phyloP scores from a whole-genome alignment of 2,113 vertebrate genomes.

The Malurus melanocephalus region DNA sequence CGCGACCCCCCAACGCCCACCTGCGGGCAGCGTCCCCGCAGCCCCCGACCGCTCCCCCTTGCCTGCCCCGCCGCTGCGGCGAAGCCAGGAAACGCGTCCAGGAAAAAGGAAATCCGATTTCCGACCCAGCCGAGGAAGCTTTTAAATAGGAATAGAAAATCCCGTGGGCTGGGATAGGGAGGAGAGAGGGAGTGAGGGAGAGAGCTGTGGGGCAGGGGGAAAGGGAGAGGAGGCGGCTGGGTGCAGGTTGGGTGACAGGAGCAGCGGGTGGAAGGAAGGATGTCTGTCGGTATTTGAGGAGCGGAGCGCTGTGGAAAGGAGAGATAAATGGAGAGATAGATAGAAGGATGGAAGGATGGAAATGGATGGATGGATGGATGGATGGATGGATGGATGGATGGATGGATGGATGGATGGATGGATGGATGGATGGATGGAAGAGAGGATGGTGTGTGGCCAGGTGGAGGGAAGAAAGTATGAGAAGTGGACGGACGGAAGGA shows the following conservation, averaged over 20 bases:
- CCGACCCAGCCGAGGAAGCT: constrained; percentile 76
- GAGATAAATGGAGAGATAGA: not conserved
- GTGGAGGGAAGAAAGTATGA: not conserved
- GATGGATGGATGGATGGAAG: not conserved
- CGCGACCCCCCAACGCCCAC: not conserved
- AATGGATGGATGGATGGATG: not conserved
- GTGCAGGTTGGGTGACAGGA: not conserved
- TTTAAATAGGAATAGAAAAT: constrained; percentile 68
- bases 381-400: not conserved
- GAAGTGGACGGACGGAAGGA: not conserved
- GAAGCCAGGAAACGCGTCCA: constrained; percentile 98
- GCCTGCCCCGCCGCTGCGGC: constrained; percentile 16
- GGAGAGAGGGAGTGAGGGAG: not conserved
- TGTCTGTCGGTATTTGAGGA: not conserved
- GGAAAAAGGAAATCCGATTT: constrained; percentile 99
- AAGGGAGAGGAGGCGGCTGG: not conserved
- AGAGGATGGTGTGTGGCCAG: not conserved
- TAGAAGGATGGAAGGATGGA: not conserved
- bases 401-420: not conserved
- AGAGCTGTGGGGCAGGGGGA: not conserved
- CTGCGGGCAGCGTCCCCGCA: constrained; percentile 4
- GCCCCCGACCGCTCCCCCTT: constrained; percentile 49
- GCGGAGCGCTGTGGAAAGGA: not conserved
- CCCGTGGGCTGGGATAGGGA: not conserved
- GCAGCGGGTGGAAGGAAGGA: not conserved